Conservation (phyloP, 2,797 vertebrate genomes). For the Spinus pinus region DNA sequence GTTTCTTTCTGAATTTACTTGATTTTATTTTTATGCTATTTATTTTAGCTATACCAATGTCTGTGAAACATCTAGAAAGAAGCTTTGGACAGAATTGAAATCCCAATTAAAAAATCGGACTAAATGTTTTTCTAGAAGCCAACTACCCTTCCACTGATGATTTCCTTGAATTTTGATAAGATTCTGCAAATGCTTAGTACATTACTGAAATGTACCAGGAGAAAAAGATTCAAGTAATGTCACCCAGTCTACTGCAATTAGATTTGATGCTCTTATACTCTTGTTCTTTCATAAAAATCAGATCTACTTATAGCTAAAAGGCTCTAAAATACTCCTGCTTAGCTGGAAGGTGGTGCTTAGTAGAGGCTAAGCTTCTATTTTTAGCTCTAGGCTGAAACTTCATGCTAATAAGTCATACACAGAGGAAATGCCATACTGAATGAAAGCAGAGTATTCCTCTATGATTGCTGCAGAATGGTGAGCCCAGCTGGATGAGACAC, state of each 20-base stretch:
- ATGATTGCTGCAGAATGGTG: not conserved
- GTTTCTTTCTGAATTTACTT: not conserved
- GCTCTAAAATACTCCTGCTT: not conserved
- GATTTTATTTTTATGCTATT: not conserved
- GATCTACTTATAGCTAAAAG: not conserved
- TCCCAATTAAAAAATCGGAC: not conserved
- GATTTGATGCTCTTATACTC: not conserved
- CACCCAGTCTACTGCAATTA: not conserved
- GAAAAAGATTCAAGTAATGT: not conserved
- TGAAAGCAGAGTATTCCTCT: not conserved
- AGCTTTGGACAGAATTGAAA: not conserved
- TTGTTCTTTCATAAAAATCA: not conserved
- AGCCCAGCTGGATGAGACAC: not conserved
- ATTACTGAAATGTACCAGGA: not conserved
- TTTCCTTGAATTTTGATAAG: not conserved
- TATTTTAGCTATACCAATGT: not conserved
- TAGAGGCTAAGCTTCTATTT: not conserved
- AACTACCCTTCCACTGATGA: not conserved
- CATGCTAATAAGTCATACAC: not conserved
- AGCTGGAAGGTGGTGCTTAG: not conserved
- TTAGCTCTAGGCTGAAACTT: constrained; percentile 1
- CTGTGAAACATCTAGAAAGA: not conserved
- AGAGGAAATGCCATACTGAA: not conserved
- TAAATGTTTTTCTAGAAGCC: not conserved
- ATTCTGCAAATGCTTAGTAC: not conserved